These are phyloP conservation scores for Pandemis cinnamomeana DNA, from an alignment of 2,888 invertebrate genomes.

Conservation along the genomic window DNA sequence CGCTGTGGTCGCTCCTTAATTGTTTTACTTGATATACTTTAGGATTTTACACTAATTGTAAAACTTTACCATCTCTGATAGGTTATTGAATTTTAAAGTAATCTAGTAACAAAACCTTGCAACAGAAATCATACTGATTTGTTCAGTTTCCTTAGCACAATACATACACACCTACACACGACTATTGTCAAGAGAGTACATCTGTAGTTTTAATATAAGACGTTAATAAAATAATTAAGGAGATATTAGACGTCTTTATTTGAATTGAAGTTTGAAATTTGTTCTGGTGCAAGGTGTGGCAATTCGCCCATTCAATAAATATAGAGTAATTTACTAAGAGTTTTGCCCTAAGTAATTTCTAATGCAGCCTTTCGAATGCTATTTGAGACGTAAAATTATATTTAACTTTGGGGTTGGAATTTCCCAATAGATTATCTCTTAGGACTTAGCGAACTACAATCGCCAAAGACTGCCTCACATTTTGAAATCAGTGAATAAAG, in stretches of 20 bases:
- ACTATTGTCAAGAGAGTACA: too few species aligned
- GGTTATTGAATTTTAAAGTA: neutral
- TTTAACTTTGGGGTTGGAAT: neutral
- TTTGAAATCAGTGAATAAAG: constrained; percentile 49
- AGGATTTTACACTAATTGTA: too few species aligned
- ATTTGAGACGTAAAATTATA: neutral
- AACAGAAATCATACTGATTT: neutral
- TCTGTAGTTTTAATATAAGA: too few species aligned
- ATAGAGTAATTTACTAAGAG: neutral
- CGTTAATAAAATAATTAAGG: too few species aligned
- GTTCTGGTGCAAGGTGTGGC: neutral
- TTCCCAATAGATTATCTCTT: constrained; percentile 26
- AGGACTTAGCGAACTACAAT: constrained; percentile 45
- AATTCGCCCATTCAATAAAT: neutral
- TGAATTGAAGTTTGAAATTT: too few species aligned
- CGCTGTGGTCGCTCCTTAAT: too few species aligned
- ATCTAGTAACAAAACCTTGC: neutral
- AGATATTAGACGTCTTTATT: too few species aligned
- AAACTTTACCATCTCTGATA: neutral
- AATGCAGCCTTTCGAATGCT: constrained; percentile 23
- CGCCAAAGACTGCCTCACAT: constrained; percentile 61
- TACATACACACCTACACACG: too few species aligned
- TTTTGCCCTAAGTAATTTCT: constrained; percentile 14
- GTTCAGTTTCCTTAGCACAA: too few species aligned
- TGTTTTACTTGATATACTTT: neutral